These are phyloP conservation scores for Plutella xylostella DNA, from an alignment of 2,888 invertebrate species.

Conservation along the genomic window DNA sequence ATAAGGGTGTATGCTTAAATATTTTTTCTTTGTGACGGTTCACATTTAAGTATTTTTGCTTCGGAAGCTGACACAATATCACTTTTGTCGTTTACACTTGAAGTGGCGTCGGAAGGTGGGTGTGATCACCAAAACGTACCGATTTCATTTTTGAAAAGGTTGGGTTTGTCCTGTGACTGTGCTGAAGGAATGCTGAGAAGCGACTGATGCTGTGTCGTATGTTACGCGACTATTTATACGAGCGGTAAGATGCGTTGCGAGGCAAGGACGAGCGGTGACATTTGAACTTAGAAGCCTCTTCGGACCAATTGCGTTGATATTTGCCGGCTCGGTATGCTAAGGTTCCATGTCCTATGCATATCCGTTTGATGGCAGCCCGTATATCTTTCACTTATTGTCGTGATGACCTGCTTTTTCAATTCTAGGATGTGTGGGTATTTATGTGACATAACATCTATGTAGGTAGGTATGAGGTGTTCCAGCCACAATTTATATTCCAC, in stretches of 20 bases:
- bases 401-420: constrained; percentile 8
- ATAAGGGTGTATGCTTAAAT: no score
- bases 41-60: no score
- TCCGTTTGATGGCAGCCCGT: constrained; percentile 28
- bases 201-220: constrained; percentile 55
- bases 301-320: constrained; percentile 24
- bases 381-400: constrained; percentile 12
- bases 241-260: constrained; percentile 21
- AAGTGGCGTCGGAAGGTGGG: no score
- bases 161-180: constrained; percentile 27
- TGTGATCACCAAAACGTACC: constrained; percentile 39
- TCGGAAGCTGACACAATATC: no score
- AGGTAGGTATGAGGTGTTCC: no score
- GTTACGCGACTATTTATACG: constrained; percentile 44
- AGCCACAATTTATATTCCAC: no score
- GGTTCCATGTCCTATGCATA: constrained; percentile 32
- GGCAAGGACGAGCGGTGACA: constrained; percentile 59
- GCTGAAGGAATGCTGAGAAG: constrained; percentile 35
- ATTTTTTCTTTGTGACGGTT: no score
- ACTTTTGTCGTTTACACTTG: no score
- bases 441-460: no score
- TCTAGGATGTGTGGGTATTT: no score
- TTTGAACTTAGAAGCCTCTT: constrained; percentile 57
- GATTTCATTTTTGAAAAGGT: constrained; percentile 54
- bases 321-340: constrained; percentile 20